These are phyloP conservation scores for Hirundichthys speculiger DNA, from an alignment of 2,113 vertebrate species.

Conservation along the genomic window DNA sequence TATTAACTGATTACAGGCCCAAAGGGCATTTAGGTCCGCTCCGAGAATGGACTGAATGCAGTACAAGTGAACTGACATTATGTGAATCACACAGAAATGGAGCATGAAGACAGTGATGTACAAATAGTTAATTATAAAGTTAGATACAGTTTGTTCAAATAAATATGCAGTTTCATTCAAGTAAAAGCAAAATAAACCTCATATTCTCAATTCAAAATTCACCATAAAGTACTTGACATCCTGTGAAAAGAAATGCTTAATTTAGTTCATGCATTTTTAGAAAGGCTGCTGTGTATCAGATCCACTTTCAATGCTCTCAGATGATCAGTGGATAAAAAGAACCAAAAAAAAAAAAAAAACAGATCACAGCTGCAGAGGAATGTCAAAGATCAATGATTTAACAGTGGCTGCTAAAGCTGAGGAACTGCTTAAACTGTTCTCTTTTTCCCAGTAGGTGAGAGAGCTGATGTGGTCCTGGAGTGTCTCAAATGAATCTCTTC, in stretches of 20 bases:
- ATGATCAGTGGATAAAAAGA: conserved; percentile 16
- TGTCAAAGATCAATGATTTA: conserved; percentile 30
- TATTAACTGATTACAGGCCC: conserved; percentile 41
- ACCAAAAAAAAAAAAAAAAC: conserved; percentile 29
- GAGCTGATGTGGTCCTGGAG: conserved; percentile 26
- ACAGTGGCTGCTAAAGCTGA: conserved; percentile 29
- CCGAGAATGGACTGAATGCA: conserved; percentile 16
- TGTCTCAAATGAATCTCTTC: conserved; percentile 8
- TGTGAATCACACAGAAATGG: conserved; percentile 19
- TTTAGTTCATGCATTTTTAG: conserved; percentile 55
- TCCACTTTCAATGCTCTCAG: conserved; percentile 35
- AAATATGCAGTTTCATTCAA: conserved; percentile 35
- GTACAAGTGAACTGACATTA: conserved; percentile 17
- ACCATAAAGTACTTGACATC: conserved; percentile 20
- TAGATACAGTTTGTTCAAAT: conserved; percentile 14
- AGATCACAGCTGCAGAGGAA: conserved; percentile 33
- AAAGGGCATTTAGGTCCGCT: conserved; percentile 32
- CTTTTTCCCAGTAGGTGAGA: conserved; percentile 10
- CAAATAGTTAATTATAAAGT: not conserved
- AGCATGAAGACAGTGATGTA: conserved; percentile 8
- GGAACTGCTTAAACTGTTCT: conserved; percentile 12
- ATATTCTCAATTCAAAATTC: conserved; percentile 28
- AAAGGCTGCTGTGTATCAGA: conserved; percentile 39
- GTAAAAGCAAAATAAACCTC: conserved; percentile 37
- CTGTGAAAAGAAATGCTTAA: conserved; percentile 21